Conservation (phyloP, 2,888 invertebrate species). For the Mayetiola destructor region DNA sequence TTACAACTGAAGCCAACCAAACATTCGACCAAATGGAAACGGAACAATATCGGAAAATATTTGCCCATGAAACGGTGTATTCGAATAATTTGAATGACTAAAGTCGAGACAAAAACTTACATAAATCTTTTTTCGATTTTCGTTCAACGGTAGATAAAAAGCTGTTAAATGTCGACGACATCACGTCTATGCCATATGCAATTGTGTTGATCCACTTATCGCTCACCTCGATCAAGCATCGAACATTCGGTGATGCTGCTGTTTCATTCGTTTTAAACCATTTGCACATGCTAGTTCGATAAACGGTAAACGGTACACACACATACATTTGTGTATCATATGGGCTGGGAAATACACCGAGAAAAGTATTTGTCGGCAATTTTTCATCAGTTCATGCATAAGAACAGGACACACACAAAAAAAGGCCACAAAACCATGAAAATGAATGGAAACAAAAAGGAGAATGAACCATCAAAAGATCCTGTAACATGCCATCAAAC, state of each 20-base stretch:
- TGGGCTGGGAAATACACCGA: too few relatives aligned
- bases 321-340: too few relatives aligned
- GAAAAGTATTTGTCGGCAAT: too few relatives aligned
- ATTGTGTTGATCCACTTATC: conserved; percentile 12
- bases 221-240: conserved; percentile 4
- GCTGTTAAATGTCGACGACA: conserved; percentile 3
- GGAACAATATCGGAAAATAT: too few relatives aligned
- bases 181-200: background rate
- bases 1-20: too few relatives aligned
- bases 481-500: too few relatives aligned
- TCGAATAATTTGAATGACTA: background rate
- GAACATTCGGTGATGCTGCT: too few relatives aligned
- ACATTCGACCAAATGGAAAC: conserved; percentile 3
- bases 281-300: background rate
- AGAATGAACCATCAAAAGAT: too few relatives aligned
- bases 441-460: too few relatives aligned
- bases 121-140: conserved; percentile 8
- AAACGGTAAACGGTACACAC: background rate
- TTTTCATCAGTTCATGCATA: too few relatives aligned
- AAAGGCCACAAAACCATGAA: too few relatives aligned
- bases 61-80: background rate
- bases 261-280: background rate
- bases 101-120: background rate
- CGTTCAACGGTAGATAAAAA: background rate
- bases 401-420: too few relatives aligned